Base-by-base conservation (phyloP, 2,888 invertebrate genomes). In the Caenorhabditis panamensis region DNA sequence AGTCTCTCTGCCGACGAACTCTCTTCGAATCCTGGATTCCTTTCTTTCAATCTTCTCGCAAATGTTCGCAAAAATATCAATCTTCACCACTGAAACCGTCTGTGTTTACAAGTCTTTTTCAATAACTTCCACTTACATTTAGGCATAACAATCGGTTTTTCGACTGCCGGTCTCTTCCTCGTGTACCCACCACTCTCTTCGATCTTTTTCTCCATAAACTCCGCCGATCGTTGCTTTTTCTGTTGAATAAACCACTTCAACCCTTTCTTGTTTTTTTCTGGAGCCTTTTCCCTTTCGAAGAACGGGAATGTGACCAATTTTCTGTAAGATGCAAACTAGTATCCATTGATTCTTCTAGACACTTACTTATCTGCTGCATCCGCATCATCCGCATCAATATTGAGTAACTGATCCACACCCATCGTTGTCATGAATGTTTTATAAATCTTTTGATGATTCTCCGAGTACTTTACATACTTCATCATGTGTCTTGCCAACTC, bases 401-500 rank as follows among this genome's bases (percentile, higher is more conserved):
- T 36, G 24, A 77, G 6, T 16, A 77, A 11, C 16, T 68, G 58
- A 28, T 82, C 69, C 24, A 68, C 64, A n/a, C 64, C 69, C 47
- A 78, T 13, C 9, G 78, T 66, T 11, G 62, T 9, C 73, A 78
- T 63, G 47, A 69, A 82, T 1, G 71, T 61, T 24, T 73, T 56
- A 49, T 68, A 78, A 28, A 82, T 18, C 47, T 75, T 64, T 18
- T 64, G 54, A 56, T 87, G 86, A 9, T 54, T 53, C 8, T 78
- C 78, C 2, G 82, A 82, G 41, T 66, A 71, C 16, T 66, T 73
- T 2, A 61, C 75, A 59, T 84, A 88, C 61, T 87, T 86, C 36
- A 68, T 67, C 22, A 84, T n/a, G 64, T 87, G 84, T 13, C 63
- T 78, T 0, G 84, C 82, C 72, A 88, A 20, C 54, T 88, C 88